Conservation (phyloP, 2,888 invertebrate species). For the Tachina fera region DNA sequence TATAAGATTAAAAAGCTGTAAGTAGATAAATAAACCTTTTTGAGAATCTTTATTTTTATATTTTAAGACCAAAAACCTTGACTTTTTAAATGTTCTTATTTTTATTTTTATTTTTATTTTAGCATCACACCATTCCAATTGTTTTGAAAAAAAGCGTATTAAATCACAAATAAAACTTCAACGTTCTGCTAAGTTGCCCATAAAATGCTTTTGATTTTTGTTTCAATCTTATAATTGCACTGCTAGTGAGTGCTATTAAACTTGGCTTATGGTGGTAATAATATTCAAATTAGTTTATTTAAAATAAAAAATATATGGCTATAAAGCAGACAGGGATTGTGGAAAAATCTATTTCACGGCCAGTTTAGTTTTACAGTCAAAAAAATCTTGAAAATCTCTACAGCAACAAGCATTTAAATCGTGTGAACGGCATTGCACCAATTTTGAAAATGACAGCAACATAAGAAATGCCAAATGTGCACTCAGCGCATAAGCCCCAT, state of each 20-base stretch:
- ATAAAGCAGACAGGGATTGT: not conserved
- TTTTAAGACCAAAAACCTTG: conserved; percentile 42
- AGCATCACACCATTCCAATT: conserved; percentile 47
- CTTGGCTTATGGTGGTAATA: not conserved
- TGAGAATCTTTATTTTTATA: not conserved
- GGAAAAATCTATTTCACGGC: too few species aligned
- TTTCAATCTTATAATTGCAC: conserved; percentile 8
- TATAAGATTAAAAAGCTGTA: conserved; percentile 22
- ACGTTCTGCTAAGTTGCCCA: conserved; percentile 9
- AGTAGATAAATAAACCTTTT: conserved; percentile 40
- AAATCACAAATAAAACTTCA: conserved; percentile 39
- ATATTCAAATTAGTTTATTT: not conserved
- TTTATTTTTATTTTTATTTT: too few species aligned
- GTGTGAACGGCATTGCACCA: too few species aligned
- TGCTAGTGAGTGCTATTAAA: not conserved
- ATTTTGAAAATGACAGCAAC: too few species aligned
- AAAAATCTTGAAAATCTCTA: too few species aligned
- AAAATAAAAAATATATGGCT: not conserved
- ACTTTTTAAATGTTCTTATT: conserved; percentile 50
- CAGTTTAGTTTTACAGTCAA: too few species aligned
- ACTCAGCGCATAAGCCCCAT: too few species aligned
- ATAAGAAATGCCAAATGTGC: too few species aligned
- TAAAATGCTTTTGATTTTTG: conserved; percentile 37
- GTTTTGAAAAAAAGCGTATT: not conserved
- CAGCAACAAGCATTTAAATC: too few species aligned